Evolutionary conservation across 92 coral and sea anemone genomes (phyloP).

Genomic region (Umimayanthus kanabou): DNA sequence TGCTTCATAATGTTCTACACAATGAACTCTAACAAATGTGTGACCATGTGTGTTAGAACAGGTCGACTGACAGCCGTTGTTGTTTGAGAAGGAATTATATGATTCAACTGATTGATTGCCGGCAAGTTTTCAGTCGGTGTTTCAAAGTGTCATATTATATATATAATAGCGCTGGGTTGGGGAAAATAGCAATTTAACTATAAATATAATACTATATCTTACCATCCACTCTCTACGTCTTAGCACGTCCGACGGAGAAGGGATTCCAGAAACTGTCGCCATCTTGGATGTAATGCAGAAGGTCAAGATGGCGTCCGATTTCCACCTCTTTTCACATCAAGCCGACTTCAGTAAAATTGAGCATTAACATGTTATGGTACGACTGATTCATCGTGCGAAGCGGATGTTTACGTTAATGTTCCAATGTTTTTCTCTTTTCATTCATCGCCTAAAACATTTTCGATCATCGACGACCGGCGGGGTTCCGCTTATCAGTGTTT

Average conservation of each 20-base stretch:
- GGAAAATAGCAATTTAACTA: no score
- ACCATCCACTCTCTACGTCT: conserved; percentile 16
- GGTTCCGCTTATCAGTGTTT: not conserved
- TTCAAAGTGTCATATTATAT: no score
- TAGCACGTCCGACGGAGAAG: conserved; percentile 6
- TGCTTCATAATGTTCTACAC: no score
- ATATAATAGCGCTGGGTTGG: no score
- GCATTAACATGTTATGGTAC: not conserved
- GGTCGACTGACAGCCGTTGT: no score
- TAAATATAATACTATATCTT: not conserved
- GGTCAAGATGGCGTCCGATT: conserved; percentile 7
- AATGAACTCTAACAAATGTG: no score
- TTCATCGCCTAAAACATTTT: not conserved
- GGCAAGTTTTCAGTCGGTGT: no score
- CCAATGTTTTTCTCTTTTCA: not conserved
- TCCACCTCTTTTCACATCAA: not conserved
- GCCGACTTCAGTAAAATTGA: not conserved
- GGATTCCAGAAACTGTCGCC: not conserved
- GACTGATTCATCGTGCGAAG: not conserved
- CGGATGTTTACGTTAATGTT: conserved; percentile 14
- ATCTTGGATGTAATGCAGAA: not conserved
- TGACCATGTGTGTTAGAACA: no score
- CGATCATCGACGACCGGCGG: not conserved
- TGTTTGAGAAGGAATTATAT: no score
- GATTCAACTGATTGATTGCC: no score